A percentile compares a stretch with the other conserved stretches of the same genome.
phyloP scores from a whole-genome alignment of 2,797 vertebrate species.

The Octomys mimax region DNA sequence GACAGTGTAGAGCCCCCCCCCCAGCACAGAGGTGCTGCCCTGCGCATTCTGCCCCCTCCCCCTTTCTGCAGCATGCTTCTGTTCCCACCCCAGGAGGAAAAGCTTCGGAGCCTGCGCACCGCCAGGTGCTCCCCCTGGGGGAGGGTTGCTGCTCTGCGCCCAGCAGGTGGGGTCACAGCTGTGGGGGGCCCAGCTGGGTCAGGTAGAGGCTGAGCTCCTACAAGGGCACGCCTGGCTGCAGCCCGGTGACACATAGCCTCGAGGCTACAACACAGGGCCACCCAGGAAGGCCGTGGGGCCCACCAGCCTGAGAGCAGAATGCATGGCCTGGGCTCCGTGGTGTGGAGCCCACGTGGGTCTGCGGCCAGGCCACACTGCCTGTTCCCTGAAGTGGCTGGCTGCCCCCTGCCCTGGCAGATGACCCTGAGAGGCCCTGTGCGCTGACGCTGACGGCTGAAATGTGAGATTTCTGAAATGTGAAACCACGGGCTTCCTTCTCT shows the following conservation, averaged over 20 bases:
- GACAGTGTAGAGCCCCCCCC: background rate
- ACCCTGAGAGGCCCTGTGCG: background rate
- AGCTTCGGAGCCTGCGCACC: background rate
- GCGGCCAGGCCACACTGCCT: background rate
- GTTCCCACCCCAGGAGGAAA: background rate
- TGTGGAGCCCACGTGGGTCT: background rate
- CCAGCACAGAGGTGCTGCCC: background rate
- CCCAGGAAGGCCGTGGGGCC: slow-evolving; percentile 30
- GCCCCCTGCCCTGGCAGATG: background rate
- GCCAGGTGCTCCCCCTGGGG: background rate
- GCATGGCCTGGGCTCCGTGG: background rate
- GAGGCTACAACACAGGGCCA: background rate
- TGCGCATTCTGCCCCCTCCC: background rate
- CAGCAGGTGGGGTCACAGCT: background rate
- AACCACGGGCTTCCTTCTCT: background rate
- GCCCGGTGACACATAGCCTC: background rate
- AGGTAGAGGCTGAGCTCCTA: background rate
- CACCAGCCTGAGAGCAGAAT: background rate
- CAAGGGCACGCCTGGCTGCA: background rate
- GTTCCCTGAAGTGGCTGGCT: background rate
- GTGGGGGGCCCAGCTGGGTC: background rate
- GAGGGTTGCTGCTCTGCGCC: background rate
- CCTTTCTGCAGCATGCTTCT: background rate
- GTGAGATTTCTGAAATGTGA: background rate
- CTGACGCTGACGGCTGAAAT: background rate